These are phyloP conservation scores for Myodes glareolus DNA, from an alignment of 2,113 vertebrate genomes.

Conservation along the genomic window DNA sequence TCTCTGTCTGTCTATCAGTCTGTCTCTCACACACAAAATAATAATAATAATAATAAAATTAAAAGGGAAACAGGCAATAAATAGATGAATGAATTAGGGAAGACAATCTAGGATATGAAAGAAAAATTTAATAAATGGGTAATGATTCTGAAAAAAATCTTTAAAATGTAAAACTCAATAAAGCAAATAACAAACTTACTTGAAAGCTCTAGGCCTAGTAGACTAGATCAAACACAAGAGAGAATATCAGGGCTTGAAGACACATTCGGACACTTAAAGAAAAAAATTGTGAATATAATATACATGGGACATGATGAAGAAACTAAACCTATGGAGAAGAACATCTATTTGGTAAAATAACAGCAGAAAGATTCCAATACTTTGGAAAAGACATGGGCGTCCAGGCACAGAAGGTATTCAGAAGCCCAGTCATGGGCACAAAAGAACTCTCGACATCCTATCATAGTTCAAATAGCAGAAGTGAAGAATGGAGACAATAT, in stretches of 20 bases:
- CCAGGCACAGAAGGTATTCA: not conserved
- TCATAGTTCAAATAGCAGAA: not conserved
- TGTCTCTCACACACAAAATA: not conserved
- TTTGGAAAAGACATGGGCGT: not conserved
- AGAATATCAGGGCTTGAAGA: not conserved
- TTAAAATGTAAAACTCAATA: not conserved
- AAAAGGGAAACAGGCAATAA: not conserved
- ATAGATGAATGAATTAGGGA: not conserved
- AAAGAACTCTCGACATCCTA: not conserved
- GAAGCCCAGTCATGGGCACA: not conserved
- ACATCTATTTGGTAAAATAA: not conserved
- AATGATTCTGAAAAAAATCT: not conserved
- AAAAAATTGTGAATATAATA: not conserved
- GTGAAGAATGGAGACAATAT: not conserved
- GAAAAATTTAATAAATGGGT: not conserved
- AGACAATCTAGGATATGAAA: not conserved
- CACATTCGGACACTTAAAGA: not conserved
- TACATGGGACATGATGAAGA: not conserved
- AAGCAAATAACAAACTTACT: not conserved
- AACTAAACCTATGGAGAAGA: not conserved
- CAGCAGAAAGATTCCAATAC: not conserved
- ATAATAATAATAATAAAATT: not conserved
- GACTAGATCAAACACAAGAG: not conserved
- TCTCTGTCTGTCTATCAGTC: not conserved
- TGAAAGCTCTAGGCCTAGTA: not conserved